Percentiles rank a stretch among this genome's conserved stretches.
Conservation (phyloP, 2,888 invertebrate species). For the Eristalinus aeneus region DNA sequence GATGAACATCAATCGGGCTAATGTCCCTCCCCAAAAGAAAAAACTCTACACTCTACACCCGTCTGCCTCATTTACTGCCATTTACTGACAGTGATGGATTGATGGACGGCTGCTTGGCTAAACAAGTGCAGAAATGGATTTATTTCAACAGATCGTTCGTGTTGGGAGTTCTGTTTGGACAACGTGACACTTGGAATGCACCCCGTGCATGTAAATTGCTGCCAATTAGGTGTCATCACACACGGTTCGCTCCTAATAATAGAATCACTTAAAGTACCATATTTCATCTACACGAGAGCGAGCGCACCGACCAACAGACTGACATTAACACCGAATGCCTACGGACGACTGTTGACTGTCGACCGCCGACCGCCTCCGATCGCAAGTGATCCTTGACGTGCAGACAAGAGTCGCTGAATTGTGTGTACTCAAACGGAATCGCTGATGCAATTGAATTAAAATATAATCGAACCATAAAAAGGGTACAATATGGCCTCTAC, state of each 20-base stretch:
- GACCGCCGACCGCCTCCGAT: not conserved
- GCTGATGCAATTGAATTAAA: constrained; percentile 46
- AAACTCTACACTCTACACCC: not conserved
- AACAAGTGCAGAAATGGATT: constrained; percentile 58
- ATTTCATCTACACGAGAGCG: constrained; percentile 29
- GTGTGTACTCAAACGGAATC: constrained; percentile 49
- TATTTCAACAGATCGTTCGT: constrained; percentile 62
- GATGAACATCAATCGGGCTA: not conserved
- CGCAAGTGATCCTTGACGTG: constrained; percentile 33
- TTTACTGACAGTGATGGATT: constrained; percentile 51
- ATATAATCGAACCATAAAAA: constrained; percentile 40
- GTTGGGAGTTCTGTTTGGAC: constrained; percentile 64
- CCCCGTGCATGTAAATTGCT: constrained; percentile 51
- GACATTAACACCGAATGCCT: not conserved
- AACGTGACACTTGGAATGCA: constrained; percentile 60
- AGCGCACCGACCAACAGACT: constrained; percentile 23
- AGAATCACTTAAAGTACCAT: constrained; percentile 66
- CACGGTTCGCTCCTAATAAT: constrained; percentile 42
- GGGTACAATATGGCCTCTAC: constrained; percentile 36
- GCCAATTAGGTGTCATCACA: constrained; percentile 59
- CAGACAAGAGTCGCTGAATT: constrained; percentile 63
- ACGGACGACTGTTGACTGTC: not conserved
- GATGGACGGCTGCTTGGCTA: constrained; percentile 61
- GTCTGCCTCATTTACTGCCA: not conserved
- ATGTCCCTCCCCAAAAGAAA: not conserved